Conservation (phyloP, 2,113 vertebrate species). For the Semnornis frantzii region DNA sequence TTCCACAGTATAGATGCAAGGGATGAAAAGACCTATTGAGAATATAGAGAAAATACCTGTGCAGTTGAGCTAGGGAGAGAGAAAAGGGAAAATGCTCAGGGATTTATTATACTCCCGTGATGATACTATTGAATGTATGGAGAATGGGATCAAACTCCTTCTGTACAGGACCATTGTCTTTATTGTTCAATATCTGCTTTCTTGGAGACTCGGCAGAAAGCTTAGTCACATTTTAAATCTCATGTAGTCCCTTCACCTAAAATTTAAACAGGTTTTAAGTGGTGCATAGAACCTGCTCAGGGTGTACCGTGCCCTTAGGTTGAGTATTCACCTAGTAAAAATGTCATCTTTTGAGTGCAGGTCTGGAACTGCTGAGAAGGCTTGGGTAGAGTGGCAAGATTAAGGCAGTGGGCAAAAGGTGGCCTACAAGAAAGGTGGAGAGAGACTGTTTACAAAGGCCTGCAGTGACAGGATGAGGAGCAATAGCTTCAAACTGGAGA, state of each 20-base stretch:
- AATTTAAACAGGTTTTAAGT: background rate
- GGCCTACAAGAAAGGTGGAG: too few relatives aligned
- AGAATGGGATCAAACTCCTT: background rate
- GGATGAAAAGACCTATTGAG: background rate
- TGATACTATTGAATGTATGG: background rate
- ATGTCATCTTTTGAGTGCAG: background rate
- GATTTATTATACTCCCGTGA: background rate
- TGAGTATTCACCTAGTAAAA: background rate
- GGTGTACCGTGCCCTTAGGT: background rate
- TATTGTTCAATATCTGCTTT: background rate
- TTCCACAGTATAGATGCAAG: background rate
- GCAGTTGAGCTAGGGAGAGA: background rate
- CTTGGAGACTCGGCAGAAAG: background rate
- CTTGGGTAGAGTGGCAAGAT: background rate
- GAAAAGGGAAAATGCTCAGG: background rate
- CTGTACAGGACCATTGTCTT: background rate
- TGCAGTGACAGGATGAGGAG: too few relatives aligned
- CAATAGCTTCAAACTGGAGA: too few relatives aligned
- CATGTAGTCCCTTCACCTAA: background rate
- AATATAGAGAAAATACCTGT: background rate
- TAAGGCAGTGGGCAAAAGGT: background rate
- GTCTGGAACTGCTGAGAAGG: background rate
- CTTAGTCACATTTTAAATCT: background rate
- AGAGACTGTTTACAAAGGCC: too few relatives aligned
- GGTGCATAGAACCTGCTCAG: background rate